These are phyloP conservation scores for Metallyticus violacea DNA, from an alignment of 2,888 invertebrate genomes.

Conservation along the genomic window DNA sequence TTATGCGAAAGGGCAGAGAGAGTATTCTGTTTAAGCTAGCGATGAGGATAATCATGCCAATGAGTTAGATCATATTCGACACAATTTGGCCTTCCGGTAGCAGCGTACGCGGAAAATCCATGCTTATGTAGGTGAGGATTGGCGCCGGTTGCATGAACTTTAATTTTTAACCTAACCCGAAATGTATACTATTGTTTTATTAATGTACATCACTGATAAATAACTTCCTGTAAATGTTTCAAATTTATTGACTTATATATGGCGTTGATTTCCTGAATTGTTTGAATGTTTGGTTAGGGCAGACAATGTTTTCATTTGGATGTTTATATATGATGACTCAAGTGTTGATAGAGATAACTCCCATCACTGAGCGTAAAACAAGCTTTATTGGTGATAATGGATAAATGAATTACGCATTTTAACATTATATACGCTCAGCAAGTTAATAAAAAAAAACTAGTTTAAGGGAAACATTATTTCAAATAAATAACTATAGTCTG, in stretches of 20 bases:
- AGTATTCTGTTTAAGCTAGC: neutral
- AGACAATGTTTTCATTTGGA: neutral
- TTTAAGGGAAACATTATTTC: too few species aligned
- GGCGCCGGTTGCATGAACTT: neutral
- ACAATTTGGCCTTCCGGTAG: neutral
- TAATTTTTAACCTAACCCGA: neutral
- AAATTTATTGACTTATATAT: neutral
- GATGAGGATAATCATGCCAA: neutral
- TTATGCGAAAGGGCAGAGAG: constrained; percentile 17
- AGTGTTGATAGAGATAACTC: neutral
- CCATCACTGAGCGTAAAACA: neutral
- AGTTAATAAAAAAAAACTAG: too few species aligned
- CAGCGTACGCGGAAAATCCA: neutral
- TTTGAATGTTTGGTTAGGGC: neutral
- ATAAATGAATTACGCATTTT: too few species aligned
- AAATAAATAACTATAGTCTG: too few species aligned
- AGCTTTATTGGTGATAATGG: too few species aligned
- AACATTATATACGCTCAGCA: too few species aligned
- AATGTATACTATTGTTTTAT: neutral
- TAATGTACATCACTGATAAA: neutral
- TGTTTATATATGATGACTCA: neutral
- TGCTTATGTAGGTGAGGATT: neutral
- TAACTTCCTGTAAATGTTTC: neutral
- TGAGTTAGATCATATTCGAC: neutral
- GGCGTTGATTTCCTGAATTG: neutral